Conservation (phyloP, 2,113 vertebrate genomes). For the Panurus biarmicus region DNA sequence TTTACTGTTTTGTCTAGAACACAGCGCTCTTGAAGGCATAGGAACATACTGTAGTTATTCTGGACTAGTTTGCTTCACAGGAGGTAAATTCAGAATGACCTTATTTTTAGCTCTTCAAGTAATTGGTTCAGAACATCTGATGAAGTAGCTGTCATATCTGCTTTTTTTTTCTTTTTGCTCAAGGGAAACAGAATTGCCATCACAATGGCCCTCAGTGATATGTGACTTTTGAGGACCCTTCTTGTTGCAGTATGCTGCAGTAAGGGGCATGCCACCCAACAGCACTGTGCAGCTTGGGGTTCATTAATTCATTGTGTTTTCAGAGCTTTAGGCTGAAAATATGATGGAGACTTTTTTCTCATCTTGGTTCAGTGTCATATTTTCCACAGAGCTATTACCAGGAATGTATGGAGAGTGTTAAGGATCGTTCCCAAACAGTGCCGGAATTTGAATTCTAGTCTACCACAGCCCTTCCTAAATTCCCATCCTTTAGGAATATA, state of each 20-base stretch:
- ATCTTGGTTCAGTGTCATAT: background rate
- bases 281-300: background rate
- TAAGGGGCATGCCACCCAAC: rapidly evolving
- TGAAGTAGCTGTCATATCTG: background rate
- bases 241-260: background rate
- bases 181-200: background rate
- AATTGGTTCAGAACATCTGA: background rate
- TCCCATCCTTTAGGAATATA: background rate
- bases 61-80: background rate
- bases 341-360: background rate
- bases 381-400: background rate
- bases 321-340: background rate
- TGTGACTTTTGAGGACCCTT: background rate
- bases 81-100: background rate
- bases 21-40: background rate
- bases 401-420: background rate
- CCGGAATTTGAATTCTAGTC: background rate
- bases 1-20: background rate
- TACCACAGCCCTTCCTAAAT: background rate
- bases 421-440: background rate
- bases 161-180: background rate
- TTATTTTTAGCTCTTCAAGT: background rate
- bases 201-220: background rate
- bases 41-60: background rate
- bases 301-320: background rate